Conservation (phyloP, 2,113 vertebrate species). For the Asarcornis scutulata region DNA sequence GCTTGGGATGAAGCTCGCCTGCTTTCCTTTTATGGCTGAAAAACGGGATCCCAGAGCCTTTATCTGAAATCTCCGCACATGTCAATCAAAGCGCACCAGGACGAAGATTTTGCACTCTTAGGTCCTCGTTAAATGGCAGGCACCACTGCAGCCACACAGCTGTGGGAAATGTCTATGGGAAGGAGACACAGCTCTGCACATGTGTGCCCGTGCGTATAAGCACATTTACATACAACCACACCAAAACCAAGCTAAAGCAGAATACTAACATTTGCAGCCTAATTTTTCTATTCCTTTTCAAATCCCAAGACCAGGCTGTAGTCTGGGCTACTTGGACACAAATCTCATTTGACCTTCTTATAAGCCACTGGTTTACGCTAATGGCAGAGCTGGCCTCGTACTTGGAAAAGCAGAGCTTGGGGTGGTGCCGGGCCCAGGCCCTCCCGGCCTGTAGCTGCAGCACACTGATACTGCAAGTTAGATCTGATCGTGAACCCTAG, state of each 20-base stretch:
- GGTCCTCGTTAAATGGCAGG: neutral
- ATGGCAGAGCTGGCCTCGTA: neutral
- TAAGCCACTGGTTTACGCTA: slow-evolving; percentile 4
- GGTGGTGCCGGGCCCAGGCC: neutral
- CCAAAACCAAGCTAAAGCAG: neutral
- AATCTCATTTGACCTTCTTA: neutral
- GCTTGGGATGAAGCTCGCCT: slow-evolving; percentile 3
- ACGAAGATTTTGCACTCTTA: neutral
- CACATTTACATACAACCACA: neutral
- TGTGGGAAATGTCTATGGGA: neutral
- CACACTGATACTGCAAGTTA: neutral
- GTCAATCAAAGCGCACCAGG: neutral
- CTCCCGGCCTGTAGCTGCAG: neutral
- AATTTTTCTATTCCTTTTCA: neutral
- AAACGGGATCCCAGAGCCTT: slow-evolving; percentile 10
- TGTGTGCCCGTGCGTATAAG: fast-evolving
- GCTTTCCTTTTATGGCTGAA: slow-evolving; percentile 42
- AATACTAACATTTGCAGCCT: neutral
- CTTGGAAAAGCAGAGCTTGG: neutral
- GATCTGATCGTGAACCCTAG: neutral
- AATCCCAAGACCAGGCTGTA: neutral
- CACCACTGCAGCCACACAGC: neutral
- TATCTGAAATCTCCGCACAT: neutral
- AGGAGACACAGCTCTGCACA: neutral
- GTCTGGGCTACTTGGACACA: neutral